Evolutionary conservation across 2,113 vertebrate species (phyloP), one percentile per base, ranked within the genome.

Genomic region (Paramisgurnus dabryanus): DNA sequence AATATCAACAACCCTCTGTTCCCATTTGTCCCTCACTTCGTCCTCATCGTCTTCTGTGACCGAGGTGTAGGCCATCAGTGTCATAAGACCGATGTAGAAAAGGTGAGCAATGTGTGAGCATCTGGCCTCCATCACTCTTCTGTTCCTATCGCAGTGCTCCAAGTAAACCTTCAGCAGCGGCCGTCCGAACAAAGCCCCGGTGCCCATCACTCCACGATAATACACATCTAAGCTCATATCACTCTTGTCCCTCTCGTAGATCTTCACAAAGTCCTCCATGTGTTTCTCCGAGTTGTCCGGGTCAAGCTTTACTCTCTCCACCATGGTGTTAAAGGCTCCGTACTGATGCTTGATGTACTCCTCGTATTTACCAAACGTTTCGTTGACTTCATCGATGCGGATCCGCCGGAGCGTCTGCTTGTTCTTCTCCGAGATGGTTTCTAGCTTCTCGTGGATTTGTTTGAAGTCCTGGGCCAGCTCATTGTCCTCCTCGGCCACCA

Each of bases 311-410:
- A 92, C 80, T 22, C 69, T 43, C 0, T 84, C 84, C 85, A 94
- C 87, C 93, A 94, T 93, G 58, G 0, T 58, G 84, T 85, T 90
- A 71, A 93, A 92, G 50, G 91, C 90, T 0, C 1, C 1, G n/a
- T 94, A 94, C 82, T 94, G 93, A 85, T 93, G 91, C 84, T 92
- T 93, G 81, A 94, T 93, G 86, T 85, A 89, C 82, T 93, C 91
- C 74, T 94, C 93, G 6, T 94, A 90, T 78, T 87, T 92, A 41
- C 91, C 88, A 0, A 81, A 93, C 9, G 82, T 93, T 85, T 93
- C 92, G 0, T 92, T 92, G 53, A 94, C 88, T 85, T 93, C 93
- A 0, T 89, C 79, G 0, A 91, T 88, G 34, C 80, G 91, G 61
- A 94, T 92, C 83, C 90, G 83, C n/a, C 11, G 90, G 60, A 94